Evolutionary conservation across 2,888 invertebrate genomes (phyloP).

Genomic region (Eilema griseolum): DNA sequence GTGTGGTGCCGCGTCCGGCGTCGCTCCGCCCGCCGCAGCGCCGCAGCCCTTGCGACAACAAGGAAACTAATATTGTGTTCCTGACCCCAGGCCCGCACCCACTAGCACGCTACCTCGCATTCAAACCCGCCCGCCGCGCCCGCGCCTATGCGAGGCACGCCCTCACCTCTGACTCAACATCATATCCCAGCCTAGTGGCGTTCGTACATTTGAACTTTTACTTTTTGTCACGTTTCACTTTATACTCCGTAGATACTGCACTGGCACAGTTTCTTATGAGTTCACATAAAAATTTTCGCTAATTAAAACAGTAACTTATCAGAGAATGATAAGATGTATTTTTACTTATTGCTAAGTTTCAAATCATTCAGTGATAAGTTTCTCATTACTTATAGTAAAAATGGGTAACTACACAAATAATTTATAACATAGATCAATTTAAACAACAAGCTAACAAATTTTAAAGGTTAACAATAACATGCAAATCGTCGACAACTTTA

Average conservation of each 20-base stretch:
- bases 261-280: constrained; percentile 8
- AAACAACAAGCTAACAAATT: constrained; percentile 6
- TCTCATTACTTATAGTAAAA: constrained; percentile 22
- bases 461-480: constrained; percentile 15
- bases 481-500: constrained; percentile 5
- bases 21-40: constrained; percentile 84
- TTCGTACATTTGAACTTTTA: constrained; percentile 56
- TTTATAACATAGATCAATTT: constrained; percentile 1
- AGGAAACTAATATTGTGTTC: constrained; percentile 88
- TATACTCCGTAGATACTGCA: constrained; percentile 9
- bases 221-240: constrained; percentile 33
- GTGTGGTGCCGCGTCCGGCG: constrained; percentile 79
- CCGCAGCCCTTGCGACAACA: constrained; percentile 88
- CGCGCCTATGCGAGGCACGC: constrained; percentile 44
- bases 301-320: constrained; percentile 24
- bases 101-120: constrained; percentile 62
- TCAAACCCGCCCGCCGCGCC: constrained; percentile 75
- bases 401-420: constrained; percentile 6
- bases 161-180: constrained; percentile 27
- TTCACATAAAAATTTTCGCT: constrained; percentile 21
- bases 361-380: constrained; percentile 20
- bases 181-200: constrained; percentile 29
- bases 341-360: constrained; percentile 11
- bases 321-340: constrained; percentile 7
- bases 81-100: constrained; percentile 78